These are phyloP conservation scores for Parazoanthus darwini DNA, from an alignment of 92 coral and sea anemone genomes.

Conservation along the genomic window DNA sequence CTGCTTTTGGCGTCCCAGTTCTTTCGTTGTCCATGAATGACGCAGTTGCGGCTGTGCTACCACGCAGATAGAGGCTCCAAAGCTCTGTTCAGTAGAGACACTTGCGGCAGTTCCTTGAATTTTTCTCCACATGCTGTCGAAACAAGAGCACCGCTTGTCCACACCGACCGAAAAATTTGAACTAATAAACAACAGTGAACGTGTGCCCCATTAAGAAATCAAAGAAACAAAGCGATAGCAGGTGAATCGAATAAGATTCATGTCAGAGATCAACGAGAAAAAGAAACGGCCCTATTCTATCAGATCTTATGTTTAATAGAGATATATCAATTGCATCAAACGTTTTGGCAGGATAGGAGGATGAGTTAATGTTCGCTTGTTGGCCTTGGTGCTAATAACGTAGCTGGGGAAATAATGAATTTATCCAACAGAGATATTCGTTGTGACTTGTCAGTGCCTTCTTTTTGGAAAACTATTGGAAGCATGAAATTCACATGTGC, in stretches of 20 bases:
- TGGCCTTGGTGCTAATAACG: not conserved
- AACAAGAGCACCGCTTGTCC: too few species aligned
- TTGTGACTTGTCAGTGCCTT: too few species aligned
- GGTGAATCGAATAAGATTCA: not conserved
- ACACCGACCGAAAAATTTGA: too few species aligned
- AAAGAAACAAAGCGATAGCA: not conserved
- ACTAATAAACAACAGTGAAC: too few species aligned
- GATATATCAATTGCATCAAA: not conserved
- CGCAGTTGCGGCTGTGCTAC: not conserved
- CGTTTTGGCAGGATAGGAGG: not conserved
- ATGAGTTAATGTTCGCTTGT: too few species aligned
- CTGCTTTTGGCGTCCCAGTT: not conserved
- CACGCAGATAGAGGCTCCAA: not conserved
- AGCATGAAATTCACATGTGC: too few species aligned
- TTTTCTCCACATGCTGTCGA: not conserved
- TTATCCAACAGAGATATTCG: too few species aligned
- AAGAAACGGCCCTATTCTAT: not conserved
- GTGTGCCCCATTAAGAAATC: too few species aligned
- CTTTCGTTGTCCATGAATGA: not conserved
- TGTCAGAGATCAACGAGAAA: not conserved
- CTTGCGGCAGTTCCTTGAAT: not conserved
- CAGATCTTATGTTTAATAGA: not conserved
- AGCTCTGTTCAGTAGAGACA: not conserved
- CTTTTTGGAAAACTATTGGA: too few species aligned
- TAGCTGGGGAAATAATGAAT: too few species aligned